Percentiles rank a stretch among this genome's conserved stretches.
These are phyloP conservation scores for Nomada lathburiana DNA, from an alignment of 2,888 invertebrate genomes.

Conservation along the genomic window DNA sequence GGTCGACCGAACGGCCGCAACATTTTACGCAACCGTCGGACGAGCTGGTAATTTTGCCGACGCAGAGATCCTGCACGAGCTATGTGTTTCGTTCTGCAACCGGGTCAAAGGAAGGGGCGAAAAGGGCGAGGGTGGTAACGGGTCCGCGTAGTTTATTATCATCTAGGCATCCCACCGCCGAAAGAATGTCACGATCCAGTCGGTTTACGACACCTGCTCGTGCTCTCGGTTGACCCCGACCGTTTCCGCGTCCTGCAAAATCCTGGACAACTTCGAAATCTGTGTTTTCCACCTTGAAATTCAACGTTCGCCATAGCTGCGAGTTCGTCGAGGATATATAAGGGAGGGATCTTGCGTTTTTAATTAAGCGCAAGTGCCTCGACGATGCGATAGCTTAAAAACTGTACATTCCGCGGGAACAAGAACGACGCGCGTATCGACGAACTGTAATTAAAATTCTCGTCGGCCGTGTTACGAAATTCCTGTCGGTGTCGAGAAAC, in stretches of 20 bases:
- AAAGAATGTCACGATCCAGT: constrained; percentile 33
- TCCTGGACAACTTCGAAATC: constrained; percentile 10
- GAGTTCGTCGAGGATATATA: background rate
- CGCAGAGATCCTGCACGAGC: too few species aligned
- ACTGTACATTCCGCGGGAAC: background rate
- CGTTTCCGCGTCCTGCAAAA: constrained; percentile 22
- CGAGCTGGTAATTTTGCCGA: too few species aligned
- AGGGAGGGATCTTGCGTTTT: background rate
- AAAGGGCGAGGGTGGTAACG: too few species aligned
- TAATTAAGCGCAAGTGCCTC: background rate
- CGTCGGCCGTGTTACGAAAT: constrained; percentile 17
- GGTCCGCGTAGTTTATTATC: too few species aligned
- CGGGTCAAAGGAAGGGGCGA: background rate
- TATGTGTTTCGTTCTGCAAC: background rate
- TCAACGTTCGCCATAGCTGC: background rate
- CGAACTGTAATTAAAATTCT: constrained; percentile 11
- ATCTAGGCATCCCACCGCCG: constrained; percentile 39
- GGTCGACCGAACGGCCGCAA: background rate
- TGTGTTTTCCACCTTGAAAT: background rate
- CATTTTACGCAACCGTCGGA: background rate
- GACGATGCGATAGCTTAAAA: background rate
- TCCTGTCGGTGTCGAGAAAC: constrained; percentile 25
- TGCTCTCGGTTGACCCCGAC: constrained; percentile 4
- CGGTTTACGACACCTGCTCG: constrained; percentile 23
- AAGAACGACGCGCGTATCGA: background rate